Percentiles rank a stretch among this genome's conserved stretches.
phyloP scores from a whole-genome alignment of 2,113 vertebrate genomes.

The Tachysurus fulvidraco region DNA sequence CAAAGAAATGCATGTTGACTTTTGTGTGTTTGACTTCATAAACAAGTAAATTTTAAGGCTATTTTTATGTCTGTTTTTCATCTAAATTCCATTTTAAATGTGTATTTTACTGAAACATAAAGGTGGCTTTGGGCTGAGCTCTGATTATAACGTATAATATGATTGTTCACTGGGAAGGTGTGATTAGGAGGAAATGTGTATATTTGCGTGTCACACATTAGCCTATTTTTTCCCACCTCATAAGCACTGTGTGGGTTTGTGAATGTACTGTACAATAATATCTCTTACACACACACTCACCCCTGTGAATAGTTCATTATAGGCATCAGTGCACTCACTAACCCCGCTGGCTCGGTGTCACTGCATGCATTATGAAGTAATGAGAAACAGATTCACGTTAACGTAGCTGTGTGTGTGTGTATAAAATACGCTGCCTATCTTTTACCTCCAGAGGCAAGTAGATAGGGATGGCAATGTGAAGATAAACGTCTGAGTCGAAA shows the following conservation, averaged over 20 bases:
- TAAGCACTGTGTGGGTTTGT: not conserved
- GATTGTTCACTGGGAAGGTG: not conserved
- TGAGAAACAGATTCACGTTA: conserved; percentile 4
- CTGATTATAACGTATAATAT: not conserved
- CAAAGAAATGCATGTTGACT: too few species aligned
- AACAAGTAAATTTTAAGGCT: too few species aligned
- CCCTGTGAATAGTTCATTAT: not conserved
- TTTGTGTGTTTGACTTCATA: too few species aligned
- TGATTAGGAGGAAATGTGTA: not conserved
- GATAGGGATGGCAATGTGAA: not conserved
- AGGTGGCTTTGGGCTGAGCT: not conserved
- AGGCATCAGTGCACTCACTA: not conserved
- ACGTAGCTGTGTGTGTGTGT: not conserved
- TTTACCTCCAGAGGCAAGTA: not conserved
- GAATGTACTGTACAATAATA: not conserved
- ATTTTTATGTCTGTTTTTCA: too few species aligned
- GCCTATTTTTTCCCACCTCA: not conserved
- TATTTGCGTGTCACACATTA: not conserved
- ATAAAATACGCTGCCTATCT: not conserved
- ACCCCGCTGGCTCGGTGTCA: not conserved
- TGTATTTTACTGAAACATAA: too few species aligned
- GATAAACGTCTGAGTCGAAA: not conserved
- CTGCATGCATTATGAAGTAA: not conserved
- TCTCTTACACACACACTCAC: not conserved
- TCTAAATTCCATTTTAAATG: not conserved